Evolutionary conservation across 2,797 vertebrate genomes (phyloP).

Genomic region (Manis pentadactyla): DNA sequence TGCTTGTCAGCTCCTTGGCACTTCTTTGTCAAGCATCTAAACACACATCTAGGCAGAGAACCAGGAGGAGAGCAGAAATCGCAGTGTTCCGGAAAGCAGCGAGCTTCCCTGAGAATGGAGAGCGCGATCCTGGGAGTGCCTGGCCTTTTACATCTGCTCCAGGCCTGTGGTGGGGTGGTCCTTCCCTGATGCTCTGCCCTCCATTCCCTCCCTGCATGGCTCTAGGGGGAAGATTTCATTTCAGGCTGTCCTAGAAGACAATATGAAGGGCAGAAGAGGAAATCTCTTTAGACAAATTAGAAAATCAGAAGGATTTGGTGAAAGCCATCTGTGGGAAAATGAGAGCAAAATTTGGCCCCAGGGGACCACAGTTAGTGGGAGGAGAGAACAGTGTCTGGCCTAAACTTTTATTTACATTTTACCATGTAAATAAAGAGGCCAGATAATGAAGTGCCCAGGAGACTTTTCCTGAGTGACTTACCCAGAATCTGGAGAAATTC

Average conservation of each 20-base stretch:
- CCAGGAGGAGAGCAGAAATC: background rate
- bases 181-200: background rate
- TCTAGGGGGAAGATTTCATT: background rate
- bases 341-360: background rate
- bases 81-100: background rate
- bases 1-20: background rate
- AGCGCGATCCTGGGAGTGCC: background rate
- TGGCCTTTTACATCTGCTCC: background rate
- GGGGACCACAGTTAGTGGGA: background rate
- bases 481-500: background rate
- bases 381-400: background rate
- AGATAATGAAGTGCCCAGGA: background rate
- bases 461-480: background rate
- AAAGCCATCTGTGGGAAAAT: background rate
- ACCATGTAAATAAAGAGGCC: background rate
- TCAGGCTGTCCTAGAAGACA: background rate
- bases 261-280: background rate
- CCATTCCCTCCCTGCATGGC: background rate
- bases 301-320: slow-evolving; percentile 2
- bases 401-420: background rate
- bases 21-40: background rate
- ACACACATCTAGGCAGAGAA: background rate
- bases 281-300: background rate
- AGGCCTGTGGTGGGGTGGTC: rapidly evolving
- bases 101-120: background rate